Evolutionary conservation across 2,888 invertebrate genomes (phyloP), one percentile per base, ranked within the genome.

Genomic region (Arrhopalites spinosus): DNA sequence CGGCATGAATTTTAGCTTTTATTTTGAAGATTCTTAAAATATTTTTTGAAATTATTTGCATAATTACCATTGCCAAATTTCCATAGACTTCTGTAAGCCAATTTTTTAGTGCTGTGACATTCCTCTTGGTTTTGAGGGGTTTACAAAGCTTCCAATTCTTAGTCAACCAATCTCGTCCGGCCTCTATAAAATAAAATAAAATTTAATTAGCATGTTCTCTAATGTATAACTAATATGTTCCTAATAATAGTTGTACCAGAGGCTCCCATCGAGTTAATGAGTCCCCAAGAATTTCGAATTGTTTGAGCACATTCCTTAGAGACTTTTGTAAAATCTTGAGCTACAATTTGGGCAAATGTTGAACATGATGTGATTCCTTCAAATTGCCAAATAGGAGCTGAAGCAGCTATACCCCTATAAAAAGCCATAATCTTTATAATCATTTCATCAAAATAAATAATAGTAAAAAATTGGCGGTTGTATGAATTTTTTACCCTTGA

Each of bases 21-120:
- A n/a, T n/a, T n/a, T n/a, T n/a, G n/a, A n/a, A n/a, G n/a, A n/a
- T n/a, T n/a, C n/a, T n/a, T n/a, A n/a, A n/a, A n/a, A n/a, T n/a
- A n/a, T n/a, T n/a, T n/a, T n/a, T n/a, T n/a, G n/a, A n/a, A n/a
- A n/a, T n/a, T n/a, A n/a, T n/a, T n/a, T n/a, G n/a, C n/a, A n/a
- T n/a, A n/a, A n/a, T n/a, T n/a, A n/a, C 92, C 97, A 98, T 98
- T 0, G 96, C 96, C 79, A 97, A 85, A 83, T 92, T 91, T 11
- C 89, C 89, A 85, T 93, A 94, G 80, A 93, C 89, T 78, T 91
- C 89, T 45, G 86, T 84, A 1, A 97, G 86, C 89, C 92, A 96
- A 56, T 89, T 88, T 79, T 92, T 87, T 17, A 96, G 87, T 0
- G 81, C 83, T 0, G 86, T 83, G 0, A 91, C 84, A 82, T 91